Evolutionary conservation across 2,797 vertebrate genomes (phyloP), one percentile per base, ranked within the genome.

Genomic region (Channa striata): DNA sequence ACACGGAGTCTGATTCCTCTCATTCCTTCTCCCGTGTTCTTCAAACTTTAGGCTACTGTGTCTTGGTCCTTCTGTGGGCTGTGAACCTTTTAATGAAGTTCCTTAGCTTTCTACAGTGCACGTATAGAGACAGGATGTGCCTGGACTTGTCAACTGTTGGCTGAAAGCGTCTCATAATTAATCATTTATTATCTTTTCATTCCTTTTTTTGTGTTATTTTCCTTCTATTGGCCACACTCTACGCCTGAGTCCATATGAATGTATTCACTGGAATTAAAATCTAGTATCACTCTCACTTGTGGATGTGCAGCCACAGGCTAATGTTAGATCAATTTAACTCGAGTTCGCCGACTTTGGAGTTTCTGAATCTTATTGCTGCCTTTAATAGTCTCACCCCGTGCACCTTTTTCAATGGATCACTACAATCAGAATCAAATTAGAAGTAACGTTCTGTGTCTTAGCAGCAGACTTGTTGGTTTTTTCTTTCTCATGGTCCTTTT

Each of bases 1-100:
- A 62, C 70, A 56, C 52, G 21, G 47, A 65, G 61, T 52, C 49
- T 56, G 36, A 61, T 40, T 25, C n/a, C n/a, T n/a, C n/a, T n/a
- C n/a, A n/a, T n/a, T n/a, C n/a, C n/a, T n/a, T n/a, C n/a, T n/a
- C n/a, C n/a, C 37, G 62, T 73, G 68, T 73, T 82, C 80, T 69
- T 84, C n/a, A 17, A 33, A 48, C 53, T 51, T 37, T 40, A 49
- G 19, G 30, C 43, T 65, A 25, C 40, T 40, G 13, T 36, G 74
- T 17, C 78, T 34, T 73, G 34, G 71, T 30, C 6, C 56, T 68
- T 46, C 5, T 33, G 11, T 71, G 40, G 50, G 4, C n/a, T 68
- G 19, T 46, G 17, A 66, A 58, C 23, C 33, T 62, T 47, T 74
- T 44, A 64, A 8, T 16, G 34, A 39, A 72, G 37, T 59, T 30